Base-by-base conservation (phyloP, 2,113 vertebrate genomes). In the Prinia subflava region DNA sequence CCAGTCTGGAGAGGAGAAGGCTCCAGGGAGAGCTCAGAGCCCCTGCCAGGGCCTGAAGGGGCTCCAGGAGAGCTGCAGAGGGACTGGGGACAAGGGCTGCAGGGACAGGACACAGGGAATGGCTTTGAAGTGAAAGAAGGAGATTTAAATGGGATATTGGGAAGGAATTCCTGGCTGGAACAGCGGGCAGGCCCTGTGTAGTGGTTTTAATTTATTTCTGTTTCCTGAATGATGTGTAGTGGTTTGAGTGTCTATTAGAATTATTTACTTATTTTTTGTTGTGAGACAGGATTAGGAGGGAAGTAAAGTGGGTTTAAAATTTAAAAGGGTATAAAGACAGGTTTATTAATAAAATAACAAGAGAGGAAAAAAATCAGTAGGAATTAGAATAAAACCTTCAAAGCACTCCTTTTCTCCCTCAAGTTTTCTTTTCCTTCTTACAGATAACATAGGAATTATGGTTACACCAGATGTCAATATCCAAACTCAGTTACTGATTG, bases 1-100 rank as follows among this genome's bases (percentile, higher is more conserved):
- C 14, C 37, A n/a, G n/a, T n/a, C 13, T 44, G 76, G 44, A 52
- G 60, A 52, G 2, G 27, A 2, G 37, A 39, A 50, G 33, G 65
- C 0, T 73, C 67, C 67, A 56, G 35, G 50, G 50, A 73, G 25
- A 73, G 3, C 42, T 64, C 31, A 8, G 42, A 88, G 57, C 42
- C 25, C 30, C 49, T 79, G 0, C 0, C 75, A 63, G 56, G 7
- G 16, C 21, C 57, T 50, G 0, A 18, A 80, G 22, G 13, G 35
- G 42, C 42, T 73, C 31, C 76, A 80, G 50, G 59, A 81, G 76
- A 88, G 86, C 31, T 33, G 76, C 7, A 57, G 50, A 89, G 33
- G 42, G 44, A 44, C 23, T 59, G 7, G 31, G 59, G 35, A 79
- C 30, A 56, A 55, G 41, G 35, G 0, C 3, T 42, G 57, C 57